Conservation (phyloP, 2,797 vertebrate genomes). For the Hozukius guyotensis region DNA sequence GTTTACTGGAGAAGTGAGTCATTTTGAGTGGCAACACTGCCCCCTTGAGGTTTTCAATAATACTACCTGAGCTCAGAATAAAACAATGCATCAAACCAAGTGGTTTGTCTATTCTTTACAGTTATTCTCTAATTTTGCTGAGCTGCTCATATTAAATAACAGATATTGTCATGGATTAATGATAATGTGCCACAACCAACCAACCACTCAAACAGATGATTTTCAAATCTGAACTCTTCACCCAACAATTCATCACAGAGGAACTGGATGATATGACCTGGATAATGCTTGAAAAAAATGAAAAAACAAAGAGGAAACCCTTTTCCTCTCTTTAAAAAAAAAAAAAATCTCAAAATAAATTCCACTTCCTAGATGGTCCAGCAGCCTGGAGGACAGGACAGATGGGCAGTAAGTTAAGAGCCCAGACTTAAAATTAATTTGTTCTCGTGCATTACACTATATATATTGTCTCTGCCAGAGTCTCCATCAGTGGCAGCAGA, state of each 20-base stretch:
- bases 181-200: neutral
- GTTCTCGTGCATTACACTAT: neutral
- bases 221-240: neutral
- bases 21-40: slow-evolving; percentile 60
- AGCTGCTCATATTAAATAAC: neutral
- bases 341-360: neutral
- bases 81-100: neutral
- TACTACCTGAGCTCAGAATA: neutral
- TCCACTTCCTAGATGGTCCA: neutral
- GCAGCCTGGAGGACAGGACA: neutral
- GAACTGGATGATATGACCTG: neutral
- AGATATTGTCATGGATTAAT: neutral
- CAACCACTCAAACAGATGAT: neutral
- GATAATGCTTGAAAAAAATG: neutral
- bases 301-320: neutral
- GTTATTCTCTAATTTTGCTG: neutral
- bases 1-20: neutral
- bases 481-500: slow-evolving; percentile 8
- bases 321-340: neutral
- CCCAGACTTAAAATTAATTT: slow-evolving; percentile 3
- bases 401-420: neutral
- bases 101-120: neutral
- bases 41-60: slow-evolving; percentile 48
- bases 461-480: neutral
- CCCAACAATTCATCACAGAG: neutral